Base-by-base conservation (phyloP, 2,113 vertebrate genomes). In the Casuarius casuarius region DNA sequence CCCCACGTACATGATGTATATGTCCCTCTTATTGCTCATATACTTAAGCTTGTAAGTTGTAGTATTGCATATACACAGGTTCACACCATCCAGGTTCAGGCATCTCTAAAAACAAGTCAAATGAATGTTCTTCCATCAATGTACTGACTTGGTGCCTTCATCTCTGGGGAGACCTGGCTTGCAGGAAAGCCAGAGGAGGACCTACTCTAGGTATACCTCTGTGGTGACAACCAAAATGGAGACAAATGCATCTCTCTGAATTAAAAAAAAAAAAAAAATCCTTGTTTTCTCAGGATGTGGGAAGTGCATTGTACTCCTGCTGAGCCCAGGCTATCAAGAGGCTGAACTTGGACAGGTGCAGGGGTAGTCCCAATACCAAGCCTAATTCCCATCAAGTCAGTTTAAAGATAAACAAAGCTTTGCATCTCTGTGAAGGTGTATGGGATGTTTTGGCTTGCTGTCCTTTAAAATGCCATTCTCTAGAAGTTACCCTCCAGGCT, bases 101-200 rank as follows among this genome's bases (percentile, higher is more conserved):
- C 3, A 10, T 40, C 33, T 86, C 19, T 19, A 35, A 71, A 77
- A 82, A 33, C 44, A 72, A 77, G 40, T 18, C 6, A n/a, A 59
- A 40, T n/a, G 9, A 72, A 86, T 42, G 33, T 38, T 54, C 6
- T 72, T 71, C 48, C 46, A 0, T 28, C 0, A 0, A 26, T 33
- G 15, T 44, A n/a, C 35, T 38, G 62, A 33, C 5, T 1, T 58
- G 22, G 42, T 90, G n/a, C 14, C 40, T 44, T 80, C 25, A 56
- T 56, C 42, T 80, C 31, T 38, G 58, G 62, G 67, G 58, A 72
- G 18, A 38, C 23, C 0, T 67, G 40, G 6, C 46, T 79, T 89
- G 16, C 52, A 49, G 62, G 10, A 52, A 65, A 71, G 56, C 35
- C n/a, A 15, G 56, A 59, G 63, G 70, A 52, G 4, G 12, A 22